Evolutionary conservation across 2,113 vertebrate genomes (phyloP).

Genomic region (mouse (Mus musculus)): DNA sequence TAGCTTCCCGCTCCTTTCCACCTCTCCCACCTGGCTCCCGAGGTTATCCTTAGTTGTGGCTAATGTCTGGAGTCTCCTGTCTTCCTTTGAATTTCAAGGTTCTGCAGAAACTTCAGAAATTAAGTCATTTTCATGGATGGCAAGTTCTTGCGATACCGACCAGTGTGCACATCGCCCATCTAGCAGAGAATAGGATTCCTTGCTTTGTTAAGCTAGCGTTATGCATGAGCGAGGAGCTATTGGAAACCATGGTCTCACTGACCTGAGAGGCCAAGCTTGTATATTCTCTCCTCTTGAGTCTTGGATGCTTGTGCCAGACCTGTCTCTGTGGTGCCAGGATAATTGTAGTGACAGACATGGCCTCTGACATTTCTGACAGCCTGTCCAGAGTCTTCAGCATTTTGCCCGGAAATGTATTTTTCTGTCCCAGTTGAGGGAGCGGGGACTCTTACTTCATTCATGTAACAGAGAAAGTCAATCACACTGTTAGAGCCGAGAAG

Average conservation of each 20-base stretch:
- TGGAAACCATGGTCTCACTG: background rate
- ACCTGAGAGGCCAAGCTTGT: accelerated
- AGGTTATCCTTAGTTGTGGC: no score
- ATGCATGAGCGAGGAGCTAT: accelerated
- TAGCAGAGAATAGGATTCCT: background rate
- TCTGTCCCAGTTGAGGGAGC: background rate
- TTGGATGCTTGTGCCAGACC: accelerated
- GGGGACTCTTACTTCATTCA: background rate
- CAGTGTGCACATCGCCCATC: background rate
- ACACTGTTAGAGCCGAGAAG: background rate
- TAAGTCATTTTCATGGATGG: background rate
- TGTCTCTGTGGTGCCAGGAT: accelerated
- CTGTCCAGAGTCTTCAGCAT: background rate
- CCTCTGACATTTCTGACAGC: background rate
- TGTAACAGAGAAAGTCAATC: background rate
- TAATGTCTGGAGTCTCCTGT: background rate
- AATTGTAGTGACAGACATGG: background rate
- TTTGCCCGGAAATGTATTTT: background rate
- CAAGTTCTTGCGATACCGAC: background rate
- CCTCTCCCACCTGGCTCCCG: background rate
- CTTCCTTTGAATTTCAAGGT: background rate
- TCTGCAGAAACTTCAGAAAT: background rate
- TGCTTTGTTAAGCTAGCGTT: background rate
- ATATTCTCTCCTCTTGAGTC: background rate
- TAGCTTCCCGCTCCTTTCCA: accelerated